Conservation (phyloP, 2,888 invertebrate genomes). For the Dinocampus coccinellae region DNA sequence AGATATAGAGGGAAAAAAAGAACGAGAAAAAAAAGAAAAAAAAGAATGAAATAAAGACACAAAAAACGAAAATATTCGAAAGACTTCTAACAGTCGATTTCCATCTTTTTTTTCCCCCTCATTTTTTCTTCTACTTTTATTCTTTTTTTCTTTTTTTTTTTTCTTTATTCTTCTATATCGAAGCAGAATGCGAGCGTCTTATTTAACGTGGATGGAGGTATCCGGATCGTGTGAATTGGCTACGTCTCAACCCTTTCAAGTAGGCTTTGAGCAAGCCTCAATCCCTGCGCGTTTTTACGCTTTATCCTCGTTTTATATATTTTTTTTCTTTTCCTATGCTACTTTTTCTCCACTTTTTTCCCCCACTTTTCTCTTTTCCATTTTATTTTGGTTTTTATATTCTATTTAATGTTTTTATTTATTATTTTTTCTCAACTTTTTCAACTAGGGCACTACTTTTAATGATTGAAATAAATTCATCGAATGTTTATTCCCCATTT, state of each 20-base stretch:
- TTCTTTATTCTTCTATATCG: conserved; percentile 36
- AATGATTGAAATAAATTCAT: not conserved
- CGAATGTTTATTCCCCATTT: not conserved
- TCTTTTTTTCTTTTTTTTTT: conserved; percentile 18
- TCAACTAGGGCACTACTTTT: not conserved
- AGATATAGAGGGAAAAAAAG: not conserved
- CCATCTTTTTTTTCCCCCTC: conserved; percentile 11
- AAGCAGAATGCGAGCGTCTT: conserved; percentile 42
- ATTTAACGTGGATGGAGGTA: conserved; percentile 49
- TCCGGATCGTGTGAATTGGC: conserved; percentile 49
- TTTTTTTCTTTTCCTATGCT: not conserved
- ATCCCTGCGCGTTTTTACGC: conserved; percentile 10
- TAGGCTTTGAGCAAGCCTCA: conserved; percentile 35
- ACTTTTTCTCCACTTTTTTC: not conserved
- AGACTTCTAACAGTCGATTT: conserved; percentile 27
- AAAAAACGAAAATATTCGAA: not conserved
- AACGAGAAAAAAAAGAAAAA: too few species aligned
- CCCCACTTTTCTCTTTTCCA: too few species aligned
- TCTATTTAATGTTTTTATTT: too few species aligned
- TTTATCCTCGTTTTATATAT: not conserved
- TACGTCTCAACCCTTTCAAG: conserved; percentile 48
- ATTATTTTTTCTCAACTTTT: too few species aligned
- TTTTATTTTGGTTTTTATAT: too few species aligned
- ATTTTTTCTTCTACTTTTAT: not conserved
- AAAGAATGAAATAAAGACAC: too few species aligned